Conservation (phyloP, 2,797 vertebrate genomes). For the Galago senegalensis region DNA sequence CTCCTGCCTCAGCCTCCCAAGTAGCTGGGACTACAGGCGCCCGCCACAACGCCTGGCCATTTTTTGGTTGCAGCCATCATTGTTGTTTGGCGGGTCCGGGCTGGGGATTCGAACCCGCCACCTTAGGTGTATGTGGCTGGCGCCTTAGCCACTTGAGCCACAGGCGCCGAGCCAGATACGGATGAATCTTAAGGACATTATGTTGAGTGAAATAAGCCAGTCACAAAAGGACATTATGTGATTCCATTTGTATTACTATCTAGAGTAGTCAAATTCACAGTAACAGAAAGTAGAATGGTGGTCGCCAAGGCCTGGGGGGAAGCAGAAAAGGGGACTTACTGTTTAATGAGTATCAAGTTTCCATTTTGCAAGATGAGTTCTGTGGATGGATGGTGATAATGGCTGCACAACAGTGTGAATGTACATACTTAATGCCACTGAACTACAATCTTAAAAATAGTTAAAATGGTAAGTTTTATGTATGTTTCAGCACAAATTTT, state of each 20-base stretch:
- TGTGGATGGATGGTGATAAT: background rate
- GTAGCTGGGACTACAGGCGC: background rate
- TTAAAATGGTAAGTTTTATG: background rate
- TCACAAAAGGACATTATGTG: background rate
- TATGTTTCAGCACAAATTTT: background rate
- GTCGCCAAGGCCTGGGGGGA: background rate
- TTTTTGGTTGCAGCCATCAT: no score
- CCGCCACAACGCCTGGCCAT: no score
- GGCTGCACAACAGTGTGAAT: fast-evolving
- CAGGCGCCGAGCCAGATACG: no score
- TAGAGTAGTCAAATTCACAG: fast-evolving
- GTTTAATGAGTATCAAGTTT: background rate
- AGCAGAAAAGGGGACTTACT: no score
- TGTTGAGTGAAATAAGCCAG: background rate
- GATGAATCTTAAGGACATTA: background rate
- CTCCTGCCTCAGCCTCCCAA: background rate
- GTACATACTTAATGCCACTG: background rate
- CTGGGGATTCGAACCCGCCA: no score
- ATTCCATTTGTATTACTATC: background rate
- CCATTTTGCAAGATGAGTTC: no score
- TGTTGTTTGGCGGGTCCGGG: no score
- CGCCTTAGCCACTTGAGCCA: no score
- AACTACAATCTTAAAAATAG: background rate
- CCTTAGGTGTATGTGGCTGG: no score
- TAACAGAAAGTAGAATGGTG: no score